A percentile compares a stretch with the other conserved stretches of the same genome.
phyloP scores from a whole-genome alignment of 53 echinoderm and acorn worm species.

The Holothuria leucospilota region DNA sequence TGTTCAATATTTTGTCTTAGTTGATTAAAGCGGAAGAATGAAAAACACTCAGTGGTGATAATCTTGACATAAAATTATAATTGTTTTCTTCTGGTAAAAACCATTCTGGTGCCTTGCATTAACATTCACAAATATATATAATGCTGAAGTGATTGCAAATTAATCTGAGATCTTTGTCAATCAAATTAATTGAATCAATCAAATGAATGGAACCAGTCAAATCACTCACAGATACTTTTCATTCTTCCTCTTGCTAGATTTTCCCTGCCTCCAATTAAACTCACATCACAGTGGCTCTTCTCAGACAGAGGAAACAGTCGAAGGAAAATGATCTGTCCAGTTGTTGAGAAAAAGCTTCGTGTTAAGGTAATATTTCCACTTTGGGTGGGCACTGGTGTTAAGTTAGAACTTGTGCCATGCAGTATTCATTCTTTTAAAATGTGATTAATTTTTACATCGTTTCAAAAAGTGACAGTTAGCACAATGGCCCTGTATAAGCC shows the following conservation, averaged over 20 bases:
- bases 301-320: slow-evolving; percentile 66
- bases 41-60: neutral
- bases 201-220: no score
- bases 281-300: slow-evolving; percentile 81
- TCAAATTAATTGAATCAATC: no score
- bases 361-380: slow-evolving; percentile 73
- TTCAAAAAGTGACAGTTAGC: no score
- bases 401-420: no score
- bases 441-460: no score
- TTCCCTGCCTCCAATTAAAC: slow-evolving; percentile 73
- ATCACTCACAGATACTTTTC: neutral
- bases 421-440: no score
- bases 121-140: no score
- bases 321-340: slow-evolving; percentile 89
- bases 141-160: no score
- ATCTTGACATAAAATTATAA: neutral
- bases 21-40: slow-evolving; percentile 12
- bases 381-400: neutral
- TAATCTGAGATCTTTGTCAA: no score
- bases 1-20: no score
- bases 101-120: neutral
- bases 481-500: no score
- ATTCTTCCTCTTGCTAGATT: slow-evolving; percentile 69
- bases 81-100: neutral
- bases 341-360: slow-evolving; percentile 79